phyloP scores from a whole-genome alignment of 2,113 vertebrate genomes.

The Scolopax mira region DNA sequence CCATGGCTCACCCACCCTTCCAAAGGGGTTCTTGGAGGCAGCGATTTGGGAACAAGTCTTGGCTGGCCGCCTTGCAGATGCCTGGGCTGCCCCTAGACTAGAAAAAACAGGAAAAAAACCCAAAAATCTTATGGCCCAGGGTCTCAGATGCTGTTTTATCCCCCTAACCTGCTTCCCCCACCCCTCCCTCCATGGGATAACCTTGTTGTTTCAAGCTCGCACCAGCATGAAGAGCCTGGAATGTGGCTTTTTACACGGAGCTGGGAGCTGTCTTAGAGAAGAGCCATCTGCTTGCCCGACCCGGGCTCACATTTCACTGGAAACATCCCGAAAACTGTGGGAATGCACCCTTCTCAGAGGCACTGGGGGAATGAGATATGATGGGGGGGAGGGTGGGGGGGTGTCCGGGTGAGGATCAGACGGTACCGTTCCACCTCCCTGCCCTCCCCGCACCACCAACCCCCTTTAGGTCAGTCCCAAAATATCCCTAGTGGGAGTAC shows the following conservation, averaged over 20 bases:
- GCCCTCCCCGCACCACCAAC: not conserved
- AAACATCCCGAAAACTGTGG: not conserved
- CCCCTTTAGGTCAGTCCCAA: not conserved
- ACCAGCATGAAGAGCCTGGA: constrained; percentile 3
- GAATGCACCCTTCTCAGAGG: rapidly evolving
- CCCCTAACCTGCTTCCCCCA: not conserved
- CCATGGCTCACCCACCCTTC: too few species aligned
- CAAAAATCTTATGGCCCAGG: rapidly evolving
- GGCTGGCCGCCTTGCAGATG: not conserved
- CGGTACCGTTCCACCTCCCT: not conserved
- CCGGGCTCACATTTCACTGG: not conserved
- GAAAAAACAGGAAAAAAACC: too few species aligned
- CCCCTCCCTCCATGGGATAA: not conserved
- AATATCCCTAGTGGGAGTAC: not conserved
- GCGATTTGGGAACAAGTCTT: not conserved
- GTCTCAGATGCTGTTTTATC: not conserved
- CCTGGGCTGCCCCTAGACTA: not conserved
- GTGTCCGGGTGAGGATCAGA: not conserved
- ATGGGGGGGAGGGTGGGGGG: not conserved
- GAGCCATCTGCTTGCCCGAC: not conserved
- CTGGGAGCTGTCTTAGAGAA: not conserved
- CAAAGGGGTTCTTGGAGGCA: not conserved
- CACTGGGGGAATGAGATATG: not conserved
- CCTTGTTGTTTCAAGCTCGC: constrained; percentile 15
- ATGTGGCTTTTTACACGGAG: not conserved